Evolutionary conservation across 2,797 vertebrate genomes (phyloP), one percentile per base, ranked within the genome.

Genomic region (Eurystomus glaucurus): DNA sequence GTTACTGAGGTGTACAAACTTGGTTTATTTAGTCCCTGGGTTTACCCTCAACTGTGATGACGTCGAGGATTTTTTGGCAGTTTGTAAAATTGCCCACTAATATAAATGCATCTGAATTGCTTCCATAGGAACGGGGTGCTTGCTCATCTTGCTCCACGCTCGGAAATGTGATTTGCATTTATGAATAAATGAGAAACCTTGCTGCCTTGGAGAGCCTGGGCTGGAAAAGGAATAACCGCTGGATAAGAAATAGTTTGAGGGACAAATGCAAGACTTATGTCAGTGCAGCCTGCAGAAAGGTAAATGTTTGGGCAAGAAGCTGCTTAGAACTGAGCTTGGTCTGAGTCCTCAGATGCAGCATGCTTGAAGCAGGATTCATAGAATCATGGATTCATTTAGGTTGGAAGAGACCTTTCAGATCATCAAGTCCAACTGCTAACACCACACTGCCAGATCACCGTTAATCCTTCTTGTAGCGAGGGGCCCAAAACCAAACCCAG

Each of bases 11-110:
- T 72, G 90, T 72, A 23, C n/a, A 33, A 71, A 64, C n/a, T 92
- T 31, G 46, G 20, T 70, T 74, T 69, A 43, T 84, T 89, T 57
- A 75, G 79, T 72, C 46, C 31, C 54, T 0, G 21, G 65, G 51
- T 69, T 88, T 93, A 57, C 51, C 21, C 81, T 62, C 2, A 0
- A 20, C 39, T 72, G 15, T 51, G 87, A 52, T 0, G 3, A 23
- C 20, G 37, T 79, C 46, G 80, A 60, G 29, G 33, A 43, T 76
- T 85, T 94, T 86, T 66, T 62, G 74, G 69, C 41, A 45, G 37
- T 83, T 94, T 76, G 75, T 81, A 31, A 80, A 78, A 70, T 33
- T 57, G 35, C n/a, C 66, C 88, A 88, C 96, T 96, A 89, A 91
- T 80, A 78, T 31, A 82, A 96, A 95, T 3, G 57, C 48, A 50